Conservation (phyloP, 2,797 vertebrate genomes). For the Gymnothorax reevesii region DNA sequence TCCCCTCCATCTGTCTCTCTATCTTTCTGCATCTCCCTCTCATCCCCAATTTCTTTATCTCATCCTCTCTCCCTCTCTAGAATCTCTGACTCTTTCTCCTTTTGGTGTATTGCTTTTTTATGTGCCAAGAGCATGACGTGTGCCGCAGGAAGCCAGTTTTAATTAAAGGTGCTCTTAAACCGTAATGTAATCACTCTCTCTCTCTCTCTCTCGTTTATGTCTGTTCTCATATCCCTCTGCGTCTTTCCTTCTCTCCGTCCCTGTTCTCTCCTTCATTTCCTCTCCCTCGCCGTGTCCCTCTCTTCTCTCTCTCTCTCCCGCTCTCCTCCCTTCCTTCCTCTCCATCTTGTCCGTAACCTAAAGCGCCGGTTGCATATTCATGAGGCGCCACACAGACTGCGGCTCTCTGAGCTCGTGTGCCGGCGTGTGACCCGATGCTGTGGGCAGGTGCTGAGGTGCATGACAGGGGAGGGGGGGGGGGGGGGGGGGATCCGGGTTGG, state of each 20-base stretch:
- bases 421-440: constrained; percentile 27
- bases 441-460: neutral
- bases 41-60: constrained; percentile 23
- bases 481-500: no score
- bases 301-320: constrained; percentile 4
- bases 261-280: constrained; percentile 8
- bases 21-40: constrained; percentile 38
- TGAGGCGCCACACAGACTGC: constrained; percentile 60
- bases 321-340: neutral
- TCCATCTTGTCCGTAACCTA: constrained; percentile 40
- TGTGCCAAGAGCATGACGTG: no score
- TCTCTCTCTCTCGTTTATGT: constrained; percentile 44
- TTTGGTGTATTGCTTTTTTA: no score
- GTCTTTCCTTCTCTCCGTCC: constrained; percentile 22
- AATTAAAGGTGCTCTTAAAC: no score
- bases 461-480: no score
- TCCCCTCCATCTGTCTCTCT: constrained; percentile 46
- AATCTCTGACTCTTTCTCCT: constrained; percentile 16
- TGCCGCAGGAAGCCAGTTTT: no score
- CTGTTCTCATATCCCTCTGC: constrained; percentile 29
- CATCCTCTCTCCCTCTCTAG: constrained; percentile 22
- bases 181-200: constrained; percentile 32
- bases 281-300: neutral
- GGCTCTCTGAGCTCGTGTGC: constrained; percentile 58
- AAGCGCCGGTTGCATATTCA: constrained; percentile 63